Percentiles rank a stretch among this genome's conserved stretches.
Conservation (phyloP, 2,888 invertebrate genomes). For the Micropterix aruncella region DNA sequence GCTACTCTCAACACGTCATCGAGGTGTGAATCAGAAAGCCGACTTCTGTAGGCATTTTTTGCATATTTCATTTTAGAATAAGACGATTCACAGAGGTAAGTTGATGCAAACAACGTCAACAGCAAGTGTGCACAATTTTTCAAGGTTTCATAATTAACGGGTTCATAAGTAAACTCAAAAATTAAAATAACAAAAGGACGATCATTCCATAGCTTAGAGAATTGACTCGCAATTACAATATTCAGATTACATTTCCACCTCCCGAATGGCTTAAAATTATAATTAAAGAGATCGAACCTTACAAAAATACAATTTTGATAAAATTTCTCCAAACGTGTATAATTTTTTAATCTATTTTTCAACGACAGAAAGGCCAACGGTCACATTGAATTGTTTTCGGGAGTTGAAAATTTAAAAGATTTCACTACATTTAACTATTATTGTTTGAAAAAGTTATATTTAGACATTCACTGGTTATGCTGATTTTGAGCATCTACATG, state of each 20-base stretch:
- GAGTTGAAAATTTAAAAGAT: slow-evolving; percentile 5
- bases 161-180: not conserved
- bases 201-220: not conserved
- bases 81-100: too few species aligned
- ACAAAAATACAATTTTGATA: slow-evolving; percentile 11
- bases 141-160: too few species aligned
- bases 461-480: too few species aligned
- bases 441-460: too few species aligned
- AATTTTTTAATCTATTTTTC: slow-evolving; percentile 1
- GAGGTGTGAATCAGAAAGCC: too few species aligned
- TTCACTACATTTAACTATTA: too few species aligned
- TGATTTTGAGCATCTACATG: too few species aligned
- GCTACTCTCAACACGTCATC: too few species aligned
- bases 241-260: not conserved
- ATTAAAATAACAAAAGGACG: not conserved
- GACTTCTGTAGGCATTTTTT: too few species aligned
- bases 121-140: not conserved
- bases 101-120: not conserved
- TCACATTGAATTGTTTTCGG: slow-evolving; percentile 2
- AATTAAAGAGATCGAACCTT: slow-evolving; percentile 12
- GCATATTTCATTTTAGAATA: too few species aligned
- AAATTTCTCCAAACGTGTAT: slow-evolving; percentile 9
- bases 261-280: slow-evolving; percentile 6
- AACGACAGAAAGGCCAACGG: not conserved
- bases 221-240: not conserved